Base-by-base conservation (phyloP, 2,113 vertebrate species). In the Macquaria australasica region DNA sequence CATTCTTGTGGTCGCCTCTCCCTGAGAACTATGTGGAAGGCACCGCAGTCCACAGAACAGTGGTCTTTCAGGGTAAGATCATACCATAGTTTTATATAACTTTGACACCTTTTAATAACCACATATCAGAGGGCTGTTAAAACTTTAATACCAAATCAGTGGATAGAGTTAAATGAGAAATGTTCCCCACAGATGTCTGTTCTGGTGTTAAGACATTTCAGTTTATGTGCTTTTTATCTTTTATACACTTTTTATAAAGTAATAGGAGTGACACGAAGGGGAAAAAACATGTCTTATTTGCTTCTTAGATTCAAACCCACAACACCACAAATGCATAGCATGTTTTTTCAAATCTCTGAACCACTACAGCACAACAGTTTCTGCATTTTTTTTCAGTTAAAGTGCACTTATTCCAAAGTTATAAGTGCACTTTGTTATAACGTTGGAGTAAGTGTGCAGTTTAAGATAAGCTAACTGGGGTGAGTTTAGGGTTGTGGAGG, bases 1-100 rank as follows among this genome's bases (percentile, higher is more conserved):
- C 98, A 0, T 99, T 99, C 96, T 94, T 99, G 90, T 99, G 98
- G 98, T 99, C 98, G 21, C 97, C 97, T 88, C 96, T 98, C 93
- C 98, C 98, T 87, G 98, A 99, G 85, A 96, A 96, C 87, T 97
- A 99, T 89, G 95, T 95, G 55, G 97, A 97, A 93, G 98, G 97
- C 91, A 97, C 97, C 60, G 96, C 97, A 88, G 96, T 97, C 92
- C 97, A 98, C 94, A 97, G 97, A 95, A 97, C 97, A 28, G 95
- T 99, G 88, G 95, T 97, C 78, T 99, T 99, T 95, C 98, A 99
- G 96, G 98, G 98, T 99, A 95, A 96, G 87, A 82, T 79, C 74
- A 73, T 81, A 66, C 84, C 56, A 76, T 58, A 39, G 34, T 81
- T 91, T 93, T 84, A 89, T 87, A 77, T 86, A 89, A 89, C 81